A percentile compares a stretch with the other conserved stretches of the same genome.
phyloP scores from a whole-genome alignment of 1,140 invertebrate species.

The Drosophila mauritiana region DNA sequence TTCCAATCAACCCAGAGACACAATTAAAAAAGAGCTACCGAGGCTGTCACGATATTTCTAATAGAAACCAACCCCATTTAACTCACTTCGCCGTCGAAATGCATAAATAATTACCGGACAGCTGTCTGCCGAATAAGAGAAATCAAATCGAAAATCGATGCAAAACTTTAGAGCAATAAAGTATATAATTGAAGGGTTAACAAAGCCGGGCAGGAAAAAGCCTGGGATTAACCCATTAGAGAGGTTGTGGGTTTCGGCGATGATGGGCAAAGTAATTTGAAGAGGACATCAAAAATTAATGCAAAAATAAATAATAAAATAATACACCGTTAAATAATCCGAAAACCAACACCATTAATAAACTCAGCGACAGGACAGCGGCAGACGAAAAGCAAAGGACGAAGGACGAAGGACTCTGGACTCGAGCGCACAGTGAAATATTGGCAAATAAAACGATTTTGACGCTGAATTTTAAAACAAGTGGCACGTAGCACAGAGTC shows the following conservation, averaged over 20 bases:
- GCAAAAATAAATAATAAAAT: constrained; percentile 84
- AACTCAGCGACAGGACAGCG: constrained; percentile 52
- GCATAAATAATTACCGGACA: constrained; percentile 46
- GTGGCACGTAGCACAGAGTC: constrained; percentile 65
- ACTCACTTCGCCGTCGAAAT: constrained; percentile 13
- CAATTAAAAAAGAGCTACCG: constrained; percentile 26
- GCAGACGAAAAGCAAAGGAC: constrained; percentile 9
- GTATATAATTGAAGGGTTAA: constrained; percentile 52
- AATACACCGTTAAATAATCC: constrained; percentile 84
- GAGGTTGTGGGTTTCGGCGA: constrained; percentile 32
- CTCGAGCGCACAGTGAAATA: constrained; percentile 79
- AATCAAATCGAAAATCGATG: constrained; percentile 55
- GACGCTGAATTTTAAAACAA: constrained; percentile 84
- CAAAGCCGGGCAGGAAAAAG: constrained; percentile 4
- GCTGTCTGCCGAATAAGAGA: constrained; percentile 53
- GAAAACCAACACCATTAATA: constrained; percentile 84
- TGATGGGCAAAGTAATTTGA: constrained; percentile 35
- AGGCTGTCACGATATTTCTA: constrained; percentile 26
- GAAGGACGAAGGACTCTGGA: constrained; percentile 18
- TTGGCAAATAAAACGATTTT: constrained; percentile 84
- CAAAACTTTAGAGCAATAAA: constrained; percentile 36
- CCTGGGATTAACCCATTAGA: constrained; percentile 43
- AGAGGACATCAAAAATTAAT: constrained; percentile 78
- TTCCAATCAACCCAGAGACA: constrained; percentile 22
- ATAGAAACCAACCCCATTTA: constrained; percentile 12